A percentile compares a stretch with the other conserved stretches of the same genome.
phyloP scores from a whole-genome alignment of 2,888 invertebrate genomes.

The Amblyteles armatorius region DNA sequence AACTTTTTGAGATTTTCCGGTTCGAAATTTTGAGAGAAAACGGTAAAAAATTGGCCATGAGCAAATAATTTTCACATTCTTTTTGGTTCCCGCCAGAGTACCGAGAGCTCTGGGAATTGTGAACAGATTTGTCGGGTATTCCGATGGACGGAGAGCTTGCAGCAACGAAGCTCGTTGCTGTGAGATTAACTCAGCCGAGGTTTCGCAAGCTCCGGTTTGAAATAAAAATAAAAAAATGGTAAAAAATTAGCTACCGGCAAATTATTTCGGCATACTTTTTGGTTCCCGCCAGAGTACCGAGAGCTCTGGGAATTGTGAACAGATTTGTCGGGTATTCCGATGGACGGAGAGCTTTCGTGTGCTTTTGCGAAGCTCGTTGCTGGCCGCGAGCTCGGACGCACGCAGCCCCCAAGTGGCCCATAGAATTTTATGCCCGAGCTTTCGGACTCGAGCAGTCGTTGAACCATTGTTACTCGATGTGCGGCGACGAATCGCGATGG shows the following conservation, averaged over 20 bases:
- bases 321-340: background rate
- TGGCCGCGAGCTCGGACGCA: constrained; percentile 10
- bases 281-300: background rate
- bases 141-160: background rate
- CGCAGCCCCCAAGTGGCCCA: constrained; percentile 3
- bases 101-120: background rate
- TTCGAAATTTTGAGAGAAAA: too few relatives aligned
- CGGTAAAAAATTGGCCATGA: too few relatives aligned
- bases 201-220: too few relatives aligned
- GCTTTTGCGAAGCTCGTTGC: constrained; percentile 14
- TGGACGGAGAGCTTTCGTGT: constrained; percentile 6
- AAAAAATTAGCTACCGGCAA: too few relatives aligned
- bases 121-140: background rate
- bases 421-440: constrained; percentile 35
- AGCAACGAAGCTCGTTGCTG: constrained; percentile 14
- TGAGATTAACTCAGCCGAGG: too few relatives aligned
- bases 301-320: background rate
- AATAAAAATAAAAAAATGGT: too few relatives aligned
- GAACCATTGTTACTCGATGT: constrained; percentile 36
- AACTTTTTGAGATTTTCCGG: too few relatives aligned
- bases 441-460: constrained; percentile 5
- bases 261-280: background rate
- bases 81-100: background rate
- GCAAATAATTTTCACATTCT: too few relatives aligned
- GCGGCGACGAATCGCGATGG: background rate